Evolutionary conservation across 1,140 invertebrate genomes (phyloP).

Genomic region (Hermetia illucens): DNA sequence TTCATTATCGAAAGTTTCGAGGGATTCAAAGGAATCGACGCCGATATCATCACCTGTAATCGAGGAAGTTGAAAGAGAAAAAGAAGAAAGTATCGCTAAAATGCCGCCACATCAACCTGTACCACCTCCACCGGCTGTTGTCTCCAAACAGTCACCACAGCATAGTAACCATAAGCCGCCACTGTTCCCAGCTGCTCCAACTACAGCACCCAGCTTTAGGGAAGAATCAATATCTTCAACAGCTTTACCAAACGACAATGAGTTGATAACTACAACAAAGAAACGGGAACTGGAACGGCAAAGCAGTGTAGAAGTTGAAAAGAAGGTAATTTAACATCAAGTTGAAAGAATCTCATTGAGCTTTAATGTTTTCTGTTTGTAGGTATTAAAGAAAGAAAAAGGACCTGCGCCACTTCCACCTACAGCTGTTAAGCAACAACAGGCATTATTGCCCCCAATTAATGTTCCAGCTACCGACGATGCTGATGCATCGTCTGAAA

Average conservation of each 20-base stretch:
- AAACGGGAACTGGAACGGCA: constrained; percentile 2
- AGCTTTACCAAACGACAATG: constrained; percentile 19
- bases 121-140: constrained; percentile 7
- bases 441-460: too few relatives aligned
- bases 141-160: background rate
- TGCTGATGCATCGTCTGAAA: constrained; percentile 3
- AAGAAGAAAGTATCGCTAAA: too few relatives aligned
- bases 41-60: constrained; percentile 16
- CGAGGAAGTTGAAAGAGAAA: constrained; percentile 1
- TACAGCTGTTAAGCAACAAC: too few relatives aligned
- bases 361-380: too few relatives aligned
- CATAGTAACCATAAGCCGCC: background rate
- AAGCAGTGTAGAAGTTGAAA: constrained; percentile 1
- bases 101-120: constrained; percentile 11
- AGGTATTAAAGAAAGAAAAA: too few relatives aligned
- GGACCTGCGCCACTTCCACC: too few relatives aligned
- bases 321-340: too few relatives aligned
- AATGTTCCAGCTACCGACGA: background rate
- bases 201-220: constrained; percentile 15
- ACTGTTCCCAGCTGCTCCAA: constrained; percentile 29
- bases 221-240: constrained; percentile 34
- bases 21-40: constrained; percentile 29
- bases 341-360: too few relatives aligned
- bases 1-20: constrained; percentile 18
- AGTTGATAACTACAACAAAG: constrained; percentile 5